Conservation (phyloP, 2,113 vertebrate genomes). For the Antechinus stuartii region DNA sequence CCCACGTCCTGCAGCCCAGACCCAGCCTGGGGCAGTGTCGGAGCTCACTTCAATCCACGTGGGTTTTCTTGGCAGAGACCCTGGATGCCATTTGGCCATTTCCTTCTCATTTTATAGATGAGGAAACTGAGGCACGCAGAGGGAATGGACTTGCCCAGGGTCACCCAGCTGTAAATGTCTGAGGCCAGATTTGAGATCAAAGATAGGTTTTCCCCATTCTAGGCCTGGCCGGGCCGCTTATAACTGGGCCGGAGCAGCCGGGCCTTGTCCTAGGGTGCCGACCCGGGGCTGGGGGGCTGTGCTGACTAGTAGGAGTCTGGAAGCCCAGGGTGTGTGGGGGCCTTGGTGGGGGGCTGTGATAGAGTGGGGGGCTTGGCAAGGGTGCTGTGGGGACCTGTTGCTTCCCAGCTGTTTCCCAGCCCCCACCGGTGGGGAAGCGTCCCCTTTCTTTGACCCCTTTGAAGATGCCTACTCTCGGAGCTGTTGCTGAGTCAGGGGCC, state of each 20-base stretch:
- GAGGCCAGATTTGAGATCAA: not conserved
- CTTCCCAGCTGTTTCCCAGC: no score
- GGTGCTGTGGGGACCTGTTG: no score
- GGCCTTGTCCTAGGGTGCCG: not conserved
- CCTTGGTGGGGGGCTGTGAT: no score
- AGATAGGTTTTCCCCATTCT: no score
- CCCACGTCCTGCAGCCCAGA: not conserved
- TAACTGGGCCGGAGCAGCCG: no score
- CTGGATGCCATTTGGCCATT: not conserved
- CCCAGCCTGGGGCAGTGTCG: fast-evolving
- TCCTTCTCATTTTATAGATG: not conserved
- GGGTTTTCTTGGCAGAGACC: not conserved
- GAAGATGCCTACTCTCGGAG: no score
- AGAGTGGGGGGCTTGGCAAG: no score
- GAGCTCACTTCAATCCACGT: not conserved
- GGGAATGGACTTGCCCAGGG: not conserved
- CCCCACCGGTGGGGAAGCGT: no score
- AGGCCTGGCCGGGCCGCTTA: no score
- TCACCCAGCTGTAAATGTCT: not conserved
- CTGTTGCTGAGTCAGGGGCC: no score
- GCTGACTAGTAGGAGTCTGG: not conserved
- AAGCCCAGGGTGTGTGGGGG: no score
- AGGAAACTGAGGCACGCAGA: not conserved
- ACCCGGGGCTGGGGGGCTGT: not conserved
- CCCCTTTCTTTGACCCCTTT: no score